Evolutionary conservation across 2,797 vertebrate genomes (phyloP).

Genomic region (Artibeus jamaicensis): DNA sequence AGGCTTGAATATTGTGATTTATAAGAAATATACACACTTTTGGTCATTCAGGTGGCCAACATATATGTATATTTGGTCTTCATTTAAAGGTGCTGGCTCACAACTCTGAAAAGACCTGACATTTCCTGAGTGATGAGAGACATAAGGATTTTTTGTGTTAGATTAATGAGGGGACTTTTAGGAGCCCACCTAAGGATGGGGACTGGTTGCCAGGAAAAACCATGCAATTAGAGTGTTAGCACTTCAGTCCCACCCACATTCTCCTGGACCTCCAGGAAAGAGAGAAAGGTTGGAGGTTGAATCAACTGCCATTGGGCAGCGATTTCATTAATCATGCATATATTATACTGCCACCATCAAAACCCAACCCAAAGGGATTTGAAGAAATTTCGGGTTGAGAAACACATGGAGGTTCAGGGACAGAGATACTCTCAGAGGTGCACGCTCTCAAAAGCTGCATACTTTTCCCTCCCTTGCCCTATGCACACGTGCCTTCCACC

Average conservation of each 20-base stretch:
- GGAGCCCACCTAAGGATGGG: neutral
- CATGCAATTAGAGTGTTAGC: neutral
- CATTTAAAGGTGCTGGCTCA: neutral
- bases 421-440: neutral
- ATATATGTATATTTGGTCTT: neutral
- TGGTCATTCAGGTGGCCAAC: neutral
- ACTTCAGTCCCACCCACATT: neutral
- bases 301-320: neutral
- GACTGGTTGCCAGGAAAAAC: neutral
- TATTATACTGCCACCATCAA: neutral
- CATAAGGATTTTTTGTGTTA: neutral
- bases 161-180: neutral
- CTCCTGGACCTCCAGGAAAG: neutral
- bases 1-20: neutral
- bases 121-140: neutral
- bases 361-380: neutral
- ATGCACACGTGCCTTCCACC: neutral
- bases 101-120: neutral
- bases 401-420: rapidly evolving
- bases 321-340: neutral
- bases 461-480: neutral
- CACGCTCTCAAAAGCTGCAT: rapidly evolving
- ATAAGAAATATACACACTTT: neutral
- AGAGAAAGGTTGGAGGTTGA: neutral
- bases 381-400: neutral